Conservation (phyloP, 2,797 vertebrate species). For the Oryzias dopingdopingensis region DNA sequence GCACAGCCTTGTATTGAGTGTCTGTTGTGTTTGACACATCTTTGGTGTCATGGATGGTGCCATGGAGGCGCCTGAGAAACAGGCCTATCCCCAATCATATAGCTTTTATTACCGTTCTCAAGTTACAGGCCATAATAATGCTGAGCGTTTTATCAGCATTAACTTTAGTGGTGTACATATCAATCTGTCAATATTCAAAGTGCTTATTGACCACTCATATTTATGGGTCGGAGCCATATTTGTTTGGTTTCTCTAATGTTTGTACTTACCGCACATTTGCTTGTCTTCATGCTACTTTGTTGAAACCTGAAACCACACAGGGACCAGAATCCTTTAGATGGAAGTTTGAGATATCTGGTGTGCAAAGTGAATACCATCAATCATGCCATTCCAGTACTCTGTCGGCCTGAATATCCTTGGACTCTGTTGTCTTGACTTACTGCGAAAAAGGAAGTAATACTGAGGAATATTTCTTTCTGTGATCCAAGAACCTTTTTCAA, state of each 20-base stretch:
- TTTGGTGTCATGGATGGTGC: conserved; percentile 76
- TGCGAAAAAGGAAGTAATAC: too few species aligned
- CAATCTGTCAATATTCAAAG: conserved; percentile 65
- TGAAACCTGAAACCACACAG: conserved; percentile 46
- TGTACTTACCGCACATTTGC: neutral
- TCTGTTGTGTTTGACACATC: conserved; percentile 74
- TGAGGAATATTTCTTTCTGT: too few species aligned
- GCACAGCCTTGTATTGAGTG: conserved; percentile 63
- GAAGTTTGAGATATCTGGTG: neutral
- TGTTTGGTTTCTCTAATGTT: conserved; percentile 23
- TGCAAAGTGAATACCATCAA: too few species aligned
- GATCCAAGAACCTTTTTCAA: too few species aligned
- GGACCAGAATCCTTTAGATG: conserved; percentile 2
- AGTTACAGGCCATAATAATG: conserved; percentile 64
- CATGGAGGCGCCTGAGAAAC: conserved; percentile 68
- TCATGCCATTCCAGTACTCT: too few species aligned
- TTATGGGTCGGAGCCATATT: conserved; percentile 36
- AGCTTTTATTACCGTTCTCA: conserved; percentile 72
- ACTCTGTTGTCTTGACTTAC: too few species aligned
- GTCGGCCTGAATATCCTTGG: too few species aligned
- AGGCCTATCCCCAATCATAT: conserved; percentile 60
- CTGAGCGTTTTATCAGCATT: conserved; percentile 62
- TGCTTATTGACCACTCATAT: conserved; percentile 44
- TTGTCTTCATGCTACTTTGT: conserved; percentile 41
- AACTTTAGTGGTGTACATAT: conserved; percentile 60